Conservation (phyloP, 2,797 vertebrate species). For the Phoeniculus purpureus region DNA sequence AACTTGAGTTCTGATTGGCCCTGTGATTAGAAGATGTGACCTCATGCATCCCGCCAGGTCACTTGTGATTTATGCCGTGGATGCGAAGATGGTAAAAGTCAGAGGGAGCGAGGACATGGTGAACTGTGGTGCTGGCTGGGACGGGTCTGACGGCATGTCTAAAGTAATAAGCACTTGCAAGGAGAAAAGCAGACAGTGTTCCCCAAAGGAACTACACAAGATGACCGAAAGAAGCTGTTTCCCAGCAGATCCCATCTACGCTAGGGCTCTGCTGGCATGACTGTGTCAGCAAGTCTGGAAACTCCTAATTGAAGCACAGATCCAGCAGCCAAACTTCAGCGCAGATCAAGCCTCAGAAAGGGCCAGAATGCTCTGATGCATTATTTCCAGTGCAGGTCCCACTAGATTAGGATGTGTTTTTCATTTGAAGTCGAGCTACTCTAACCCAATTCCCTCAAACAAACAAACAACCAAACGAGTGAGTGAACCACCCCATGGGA, state of each 20-base stretch:
- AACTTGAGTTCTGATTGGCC: not conserved
- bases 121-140: not conserved
- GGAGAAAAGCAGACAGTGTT: not conserved
- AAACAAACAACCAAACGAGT: not conserved
- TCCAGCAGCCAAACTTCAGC: not conserved
- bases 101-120: not conserved
- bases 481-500: constrained; percentile 1
- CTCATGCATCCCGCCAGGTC: fast-evolving
- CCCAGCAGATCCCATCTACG: not conserved
- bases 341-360: not conserved
- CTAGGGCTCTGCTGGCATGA: not conserved
- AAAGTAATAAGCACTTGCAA: not conserved
- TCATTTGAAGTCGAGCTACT: constrained; percentile 27
- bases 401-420: constrained; percentile 3
- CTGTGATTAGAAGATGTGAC: not conserved
- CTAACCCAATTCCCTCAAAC: constrained; percentile 8
- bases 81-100: not conserved
- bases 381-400: constrained; percentile 43
- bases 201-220: not conserved
- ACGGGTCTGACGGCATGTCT: fast-evolving
- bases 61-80: not conserved
- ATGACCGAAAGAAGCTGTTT: constrained; percentile 20
- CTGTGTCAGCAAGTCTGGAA: constrained; percentile 25
- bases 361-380: not conserved
- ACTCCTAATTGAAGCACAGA: not conserved